A percentile compares a stretch with the other conserved stretches of the same genome.
Evolutionary conservation across 2,113 vertebrate genomes (phyloP).

Genomic region (Spheniscus mendiculus): DNA sequence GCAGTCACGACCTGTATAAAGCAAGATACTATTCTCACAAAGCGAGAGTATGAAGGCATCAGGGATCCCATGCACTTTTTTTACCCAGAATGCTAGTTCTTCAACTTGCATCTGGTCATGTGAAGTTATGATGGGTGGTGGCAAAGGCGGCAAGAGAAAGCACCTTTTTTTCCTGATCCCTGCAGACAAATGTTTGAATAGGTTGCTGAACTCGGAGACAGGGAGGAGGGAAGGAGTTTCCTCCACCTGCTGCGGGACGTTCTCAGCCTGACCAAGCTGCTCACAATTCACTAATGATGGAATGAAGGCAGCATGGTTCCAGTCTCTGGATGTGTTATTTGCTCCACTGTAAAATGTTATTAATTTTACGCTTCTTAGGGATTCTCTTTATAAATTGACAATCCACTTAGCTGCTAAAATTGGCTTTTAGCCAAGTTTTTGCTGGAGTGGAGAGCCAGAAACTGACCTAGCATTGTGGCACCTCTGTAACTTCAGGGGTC

Average conservation of each 20-base stretch:
- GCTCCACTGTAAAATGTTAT: background rate
- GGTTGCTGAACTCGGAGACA: background rate
- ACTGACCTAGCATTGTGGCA: background rate
- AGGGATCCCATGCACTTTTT: background rate
- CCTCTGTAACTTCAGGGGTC: background rate
- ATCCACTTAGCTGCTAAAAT: background rate
- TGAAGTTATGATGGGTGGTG: background rate
- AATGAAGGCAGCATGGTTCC: background rate
- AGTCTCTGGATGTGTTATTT: background rate
- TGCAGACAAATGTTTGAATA: background rate
- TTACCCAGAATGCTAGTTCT: background rate
- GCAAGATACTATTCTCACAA: background rate
- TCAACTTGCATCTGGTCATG: background rate
- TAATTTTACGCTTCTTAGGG: background rate
- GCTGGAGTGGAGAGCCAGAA: background rate
- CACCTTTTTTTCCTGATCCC: background rate
- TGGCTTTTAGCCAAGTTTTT: background rate
- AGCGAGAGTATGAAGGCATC: background rate
- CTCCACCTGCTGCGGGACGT: background rate
- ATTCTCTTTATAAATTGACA: background rate
- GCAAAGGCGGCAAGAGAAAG: background rate
- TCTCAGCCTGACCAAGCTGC: background rate
- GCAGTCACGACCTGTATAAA: background rate
- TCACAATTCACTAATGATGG: background rate
- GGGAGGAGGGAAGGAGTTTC: background rate